A percentile compares a stretch with the other conserved stretches of the same genome.
phyloP scores from a whole-genome alignment of 2,113 vertebrate species.

The Corythoichthys haematopterus region DNA sequence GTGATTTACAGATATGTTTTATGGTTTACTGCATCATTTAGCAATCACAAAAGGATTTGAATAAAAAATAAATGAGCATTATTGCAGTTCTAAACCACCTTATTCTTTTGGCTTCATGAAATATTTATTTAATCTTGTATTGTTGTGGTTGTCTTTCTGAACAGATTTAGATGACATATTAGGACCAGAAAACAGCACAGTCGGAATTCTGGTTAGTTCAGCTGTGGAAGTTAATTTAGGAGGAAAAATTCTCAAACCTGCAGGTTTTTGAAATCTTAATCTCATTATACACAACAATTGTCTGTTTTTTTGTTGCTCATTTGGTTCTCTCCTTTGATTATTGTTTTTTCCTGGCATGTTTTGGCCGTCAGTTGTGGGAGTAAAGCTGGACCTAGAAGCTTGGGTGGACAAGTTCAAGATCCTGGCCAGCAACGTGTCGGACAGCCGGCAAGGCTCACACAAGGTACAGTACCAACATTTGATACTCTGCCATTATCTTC shows the following conservation, averaged over 20 bases:
- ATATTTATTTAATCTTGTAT: not conserved
- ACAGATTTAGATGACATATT: constrained; percentile 69
- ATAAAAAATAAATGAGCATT: no score
- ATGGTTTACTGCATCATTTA: no score
- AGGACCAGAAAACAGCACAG: constrained; percentile 83
- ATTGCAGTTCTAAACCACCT: not conserved
- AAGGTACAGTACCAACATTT: constrained; percentile 70
- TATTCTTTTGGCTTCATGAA: not conserved
- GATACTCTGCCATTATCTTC: not conserved
- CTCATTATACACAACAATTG: not conserved
- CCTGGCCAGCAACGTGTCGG: constrained; percentile 92
- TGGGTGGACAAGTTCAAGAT: constrained; percentile 99
- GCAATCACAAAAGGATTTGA: no score
- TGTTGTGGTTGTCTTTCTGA: not conserved
- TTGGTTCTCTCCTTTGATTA: not conserved
- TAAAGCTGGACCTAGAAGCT: constrained; percentile 93
- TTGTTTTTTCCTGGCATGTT: not conserved
- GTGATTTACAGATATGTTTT: no score
- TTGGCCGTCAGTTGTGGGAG: constrained; percentile 82
- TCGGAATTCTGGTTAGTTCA: constrained; percentile 90
- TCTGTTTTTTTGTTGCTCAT: not conserved
- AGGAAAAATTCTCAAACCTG: constrained; percentile 85
- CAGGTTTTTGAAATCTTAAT: constrained; percentile 74
- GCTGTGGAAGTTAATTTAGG: constrained; percentile 86
- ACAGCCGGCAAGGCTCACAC: constrained; percentile 81